Base-by-base conservation (phyloP, 2,888 invertebrate species). In the Zygothrica quintamaculata region DNA sequence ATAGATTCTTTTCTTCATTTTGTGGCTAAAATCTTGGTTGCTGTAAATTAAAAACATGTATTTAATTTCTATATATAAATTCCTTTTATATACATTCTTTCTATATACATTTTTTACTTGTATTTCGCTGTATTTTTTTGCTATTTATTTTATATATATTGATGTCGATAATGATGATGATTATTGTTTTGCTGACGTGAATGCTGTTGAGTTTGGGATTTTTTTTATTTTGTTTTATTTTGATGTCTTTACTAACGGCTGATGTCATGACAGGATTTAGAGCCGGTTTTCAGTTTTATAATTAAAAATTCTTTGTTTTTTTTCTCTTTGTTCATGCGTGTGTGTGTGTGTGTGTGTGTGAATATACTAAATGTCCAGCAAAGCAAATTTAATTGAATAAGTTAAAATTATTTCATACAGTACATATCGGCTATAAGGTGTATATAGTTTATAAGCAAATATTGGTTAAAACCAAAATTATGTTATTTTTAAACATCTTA, bases 251-350 rank as follows among this genome's bases (percentile, higher is more conserved):
- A 40, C 42, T 22, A n/a, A 39, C 8, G 44, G 43, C 77, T 77
- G 77, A 77, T 80, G 81, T 77, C 76, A 76, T 77, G 77, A 7
- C 75, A 77, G 78, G 78, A 81, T 77, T 78, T 67, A 22, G 12
- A 57, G 75, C 71, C 52, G 75, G 75, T 77, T 80, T 59, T 11
- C 37, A 2, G 15, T 9, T 34, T 25, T 36, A 46, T 65, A 74
- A 77, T 67, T 74, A 57, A 74, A 58, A 50, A 56, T 50, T 55
- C 65, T 64, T 62, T 29, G 26, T 26, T 26, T 6, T n/a, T n/a
- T n/a, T n/a, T n/a, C n/a, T n/a, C n/a, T n/a, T n/a, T n/a, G n/a
- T n/a, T n/a, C n/a, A n/a, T n/a, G n/a, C n/a, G n/a, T n/a, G n/a
- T n/a, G n/a, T n/a, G n/a, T n/a, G n/a, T n/a, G n/a, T n/a, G n/a